phyloP scores from a whole-genome alignment of 2,888 invertebrate genomes.

The Campoplex capitator region DNA sequence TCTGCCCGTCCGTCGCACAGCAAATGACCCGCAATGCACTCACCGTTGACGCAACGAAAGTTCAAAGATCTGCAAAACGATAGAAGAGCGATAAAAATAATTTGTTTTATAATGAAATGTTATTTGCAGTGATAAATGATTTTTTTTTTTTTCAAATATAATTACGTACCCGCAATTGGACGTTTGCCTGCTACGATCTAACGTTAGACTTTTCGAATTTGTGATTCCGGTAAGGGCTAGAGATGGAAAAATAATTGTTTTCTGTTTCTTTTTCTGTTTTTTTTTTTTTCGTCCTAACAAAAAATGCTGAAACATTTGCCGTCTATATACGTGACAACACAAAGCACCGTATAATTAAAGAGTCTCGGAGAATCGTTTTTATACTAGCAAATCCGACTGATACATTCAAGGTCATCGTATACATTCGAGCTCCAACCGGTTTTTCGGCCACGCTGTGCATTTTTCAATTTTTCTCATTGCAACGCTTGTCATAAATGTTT shows the following conservation, averaged over 20 bases:
- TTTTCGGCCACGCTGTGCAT: constrained; percentile 57
- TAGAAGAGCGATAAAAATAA: neutral
- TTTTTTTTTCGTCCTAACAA: neutral
- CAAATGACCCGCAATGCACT: constrained; percentile 83
- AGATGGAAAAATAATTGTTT: constrained; percentile 36
- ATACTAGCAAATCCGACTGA: neutral
- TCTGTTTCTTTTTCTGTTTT: constrained; percentile 16
- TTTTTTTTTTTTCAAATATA: neutral
- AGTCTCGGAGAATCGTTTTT: constrained; percentile 7
- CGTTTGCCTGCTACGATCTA: neutral
- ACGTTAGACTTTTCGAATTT: constrained; percentile 16
- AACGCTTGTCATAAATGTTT: neutral
- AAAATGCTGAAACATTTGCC: constrained; percentile 11
- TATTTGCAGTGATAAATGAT: neutral
- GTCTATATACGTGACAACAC: neutral
- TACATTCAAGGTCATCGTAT: constrained; percentile 72
- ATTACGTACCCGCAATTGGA: constrained; percentile 40
- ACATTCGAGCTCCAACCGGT: constrained; percentile 66
- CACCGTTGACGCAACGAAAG: constrained; percentile 81
- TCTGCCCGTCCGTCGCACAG: constrained; percentile 85
- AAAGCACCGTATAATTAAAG: neutral
- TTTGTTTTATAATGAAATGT: neutral
- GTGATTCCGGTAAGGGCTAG: constrained; percentile 18
- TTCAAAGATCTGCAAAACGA: constrained; percentile 42
- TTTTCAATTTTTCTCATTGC: constrained; percentile 17